Base-by-base conservation (phyloP, 2,797 vertebrate genomes). In the Malurus splendens region DNA sequence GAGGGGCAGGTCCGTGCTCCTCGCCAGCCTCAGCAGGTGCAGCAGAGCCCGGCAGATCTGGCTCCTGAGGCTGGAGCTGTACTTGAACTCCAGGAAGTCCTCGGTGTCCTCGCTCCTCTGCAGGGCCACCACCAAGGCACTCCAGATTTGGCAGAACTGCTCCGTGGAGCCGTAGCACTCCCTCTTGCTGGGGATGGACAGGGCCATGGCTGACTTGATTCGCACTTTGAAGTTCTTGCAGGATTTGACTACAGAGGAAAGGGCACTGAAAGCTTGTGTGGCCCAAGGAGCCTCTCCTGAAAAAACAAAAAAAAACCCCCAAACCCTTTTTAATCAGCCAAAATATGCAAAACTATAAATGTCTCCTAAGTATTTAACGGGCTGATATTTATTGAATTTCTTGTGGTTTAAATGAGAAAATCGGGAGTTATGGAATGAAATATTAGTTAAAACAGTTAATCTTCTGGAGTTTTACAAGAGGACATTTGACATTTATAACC, bases 151-250 rank as follows among this genome's bases (percentile, higher is more conserved):
- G 36, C 80, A 62, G 39, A 99, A 99, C 45, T 98, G 98, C 67
- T 96, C 87, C 0, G 84, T 55, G 44, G 98, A 96, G 10, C 99
- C 99, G 0, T 99, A 99, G 89, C 96, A 96, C 3, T 94, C 68
- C 57, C 99, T 98, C 59, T 7, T 94, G 66, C 93, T 36, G 0
- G 99, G 99, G 47, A 98, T 83, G 1, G 99, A 96, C 59, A 99
- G 98, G 9, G 99, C 99, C 3, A 98, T 97, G 0, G 99, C 99
- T 0, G 99, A 99, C 81, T 99, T 98, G 96, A 99, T 99, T 28
- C 99, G 98, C 36, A 99, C 99, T 94, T 99, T 99, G 91, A 99
- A 99, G 96, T 99, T 99, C 94, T 98, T 99, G 94, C 99, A 99
- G 38, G 98, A 98, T 9, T 97, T 98, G 60, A 99, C 98, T 5